Evolutionary conservation across 2,888 invertebrate species (phyloP), one percentile per base, ranked within the genome.

Genomic region (Pandemis corylana): DNA sequence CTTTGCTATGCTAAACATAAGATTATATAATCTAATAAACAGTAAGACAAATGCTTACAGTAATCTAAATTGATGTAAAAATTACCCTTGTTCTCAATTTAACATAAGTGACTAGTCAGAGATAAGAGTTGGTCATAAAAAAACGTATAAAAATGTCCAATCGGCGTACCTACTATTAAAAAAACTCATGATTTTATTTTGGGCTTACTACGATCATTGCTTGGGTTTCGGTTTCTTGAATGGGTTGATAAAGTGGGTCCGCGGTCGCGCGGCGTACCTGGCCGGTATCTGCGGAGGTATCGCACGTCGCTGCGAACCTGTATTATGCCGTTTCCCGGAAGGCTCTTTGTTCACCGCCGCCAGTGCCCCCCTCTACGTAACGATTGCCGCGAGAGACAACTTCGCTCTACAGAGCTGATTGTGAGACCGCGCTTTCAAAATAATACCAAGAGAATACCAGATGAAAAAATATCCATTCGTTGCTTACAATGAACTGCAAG

Each of bases 301-400:
- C 92, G 94, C 94, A 93, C 93, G 93, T 92, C 89, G 91, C 86
- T 87, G 90, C 94, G 90, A 94, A 94, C 94, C 93, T 90, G 94
- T 94, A 94, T 94, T 93, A 92, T 93, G 90, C 84, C 90, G 85
- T 88, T 94, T 94, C 94, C 93, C 87, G 93, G 94, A 94, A 94
- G 91, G 91, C 87, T 87, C 92, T 94, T 94, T 94, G 93, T 94
- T 90, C 84, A 85, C 80, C 84, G 88, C 93, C 93, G 92, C 83
- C 72, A 71, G 84, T 81, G 83, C 83, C 82, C 82, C 84, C 81
- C 81, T 79, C 77, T 81, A 75, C 80, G 76, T 82, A 80, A 79
- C 83, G 84, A 82, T 83, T 81, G 79, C 81, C 83, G 77, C 28
- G 4, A 36, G 28, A 82, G 77, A 80, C 78, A 78, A 79, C 76